Evolutionary conservation across 2,797 vertebrate genomes (phyloP).

Genomic region (Pipistrellus pipistrellus): DNA sequence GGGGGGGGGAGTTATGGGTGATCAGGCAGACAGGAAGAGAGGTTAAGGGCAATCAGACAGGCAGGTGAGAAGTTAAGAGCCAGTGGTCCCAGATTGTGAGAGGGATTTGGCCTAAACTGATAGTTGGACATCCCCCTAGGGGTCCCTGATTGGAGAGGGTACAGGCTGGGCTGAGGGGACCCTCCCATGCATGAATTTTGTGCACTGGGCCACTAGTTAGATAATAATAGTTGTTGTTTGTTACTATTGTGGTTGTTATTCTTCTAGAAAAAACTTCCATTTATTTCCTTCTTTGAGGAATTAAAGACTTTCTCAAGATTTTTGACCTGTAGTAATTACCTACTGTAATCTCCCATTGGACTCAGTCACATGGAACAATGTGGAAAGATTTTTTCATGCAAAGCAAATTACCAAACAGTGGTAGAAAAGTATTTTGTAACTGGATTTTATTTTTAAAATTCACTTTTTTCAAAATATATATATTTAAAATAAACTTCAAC

Average conservation of each 20-base stretch:
- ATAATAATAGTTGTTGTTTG: neutral
- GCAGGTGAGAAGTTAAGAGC: no score
- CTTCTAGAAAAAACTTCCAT: neutral
- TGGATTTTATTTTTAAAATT: neutral
- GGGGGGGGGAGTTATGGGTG: no score
- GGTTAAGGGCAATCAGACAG: no score
- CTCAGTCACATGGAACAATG: neutral
- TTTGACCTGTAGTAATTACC: neutral
- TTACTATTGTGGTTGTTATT: neutral
- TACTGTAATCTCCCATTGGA: neutral
- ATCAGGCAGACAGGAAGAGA: no score
- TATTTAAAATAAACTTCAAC: neutral
- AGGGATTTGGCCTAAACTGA: no score
- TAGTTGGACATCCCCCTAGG: no score
- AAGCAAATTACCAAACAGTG: neutral
- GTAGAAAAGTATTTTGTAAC: neutral
- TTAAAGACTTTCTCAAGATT: constrained; percentile 28
- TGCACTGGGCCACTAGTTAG: neutral
- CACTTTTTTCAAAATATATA: neutral
- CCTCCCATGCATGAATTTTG: no score
- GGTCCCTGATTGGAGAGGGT: no score
- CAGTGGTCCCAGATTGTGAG: no score
- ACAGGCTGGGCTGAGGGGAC: no score
- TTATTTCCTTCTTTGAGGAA: constrained; percentile 19
- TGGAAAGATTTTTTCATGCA: neutral